Percentiles rank a stretch among this genome's conserved stretches.
These are phyloP conservation scores for Chrysopa pallens DNA, from an alignment of 1,140 invertebrate genomes.

Conservation along the genomic window DNA sequence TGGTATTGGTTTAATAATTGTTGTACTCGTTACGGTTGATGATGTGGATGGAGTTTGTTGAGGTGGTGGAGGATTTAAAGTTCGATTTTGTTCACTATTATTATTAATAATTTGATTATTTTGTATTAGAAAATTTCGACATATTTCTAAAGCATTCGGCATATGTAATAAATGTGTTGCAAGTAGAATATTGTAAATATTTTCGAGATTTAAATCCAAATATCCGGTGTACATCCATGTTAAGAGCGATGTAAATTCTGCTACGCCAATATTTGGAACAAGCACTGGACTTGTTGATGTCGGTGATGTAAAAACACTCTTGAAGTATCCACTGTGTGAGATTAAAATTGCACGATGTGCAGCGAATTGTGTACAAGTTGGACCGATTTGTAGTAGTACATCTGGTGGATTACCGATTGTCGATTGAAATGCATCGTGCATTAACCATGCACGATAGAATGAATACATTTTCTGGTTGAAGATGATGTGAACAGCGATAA, in stretches of 20 bases:
- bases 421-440: conserved; percentile 7
- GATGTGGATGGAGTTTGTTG: conserved; percentile 10
- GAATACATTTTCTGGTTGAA: conserved; percentile 29
- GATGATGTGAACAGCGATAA: neutral
- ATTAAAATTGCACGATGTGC: conserved; percentile 46
- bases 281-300: conserved; percentile 17
- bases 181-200: conserved; percentile 53
- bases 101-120: conserved; percentile 1
- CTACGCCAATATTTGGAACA: conserved; percentile 38
- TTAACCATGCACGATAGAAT: conserved; percentile 44
- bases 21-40: conserved; percentile 7
- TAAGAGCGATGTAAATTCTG: conserved; percentile 50
- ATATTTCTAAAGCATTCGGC: conserved; percentile 51
- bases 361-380: conserved; percentile 41
- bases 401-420: conserved; percentile 22
- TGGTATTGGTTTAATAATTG: conserved; percentile 26
- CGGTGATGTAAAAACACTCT: conserved; percentile 26
- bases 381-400: conserved; percentile 41
- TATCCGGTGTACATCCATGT: conserved; percentile 63
- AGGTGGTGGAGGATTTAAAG: conserved; percentile 5
- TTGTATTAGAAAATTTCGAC: conserved; percentile 29
- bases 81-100: neutral
- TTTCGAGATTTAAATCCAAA: conserved; percentile 45
- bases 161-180: conserved; percentile 59
- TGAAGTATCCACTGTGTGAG: conserved; percentile 51